Evolutionary conservation across 2,113 vertebrate genomes (phyloP).

Genomic region (Cercopithecus mona): DNA sequence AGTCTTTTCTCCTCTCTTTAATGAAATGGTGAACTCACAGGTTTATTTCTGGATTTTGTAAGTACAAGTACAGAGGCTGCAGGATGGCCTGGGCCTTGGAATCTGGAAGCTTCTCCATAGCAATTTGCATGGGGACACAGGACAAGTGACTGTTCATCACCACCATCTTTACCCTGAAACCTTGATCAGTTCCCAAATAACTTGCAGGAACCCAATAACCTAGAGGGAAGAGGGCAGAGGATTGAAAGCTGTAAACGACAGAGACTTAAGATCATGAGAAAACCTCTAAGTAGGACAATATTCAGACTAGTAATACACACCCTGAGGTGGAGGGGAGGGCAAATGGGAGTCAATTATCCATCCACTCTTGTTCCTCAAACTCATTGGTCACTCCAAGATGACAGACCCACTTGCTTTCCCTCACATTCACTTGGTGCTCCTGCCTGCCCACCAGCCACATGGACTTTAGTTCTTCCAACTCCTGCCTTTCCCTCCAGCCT

Average conservation of each 20-base stretch:
- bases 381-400: not conserved
- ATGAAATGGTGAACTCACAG: slow-evolving; percentile 52
- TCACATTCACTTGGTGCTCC: not conserved
- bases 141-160: slow-evolving; percentile 23
- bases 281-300: not conserved
- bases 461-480: not conserved
- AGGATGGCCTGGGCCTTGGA: not conserved
- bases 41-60: slow-evolving; percentile 66
- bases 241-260: not conserved
- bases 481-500: not conserved
- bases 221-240: slow-evolving; percentile 7
- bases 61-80: slow-evolving; percentile 75
- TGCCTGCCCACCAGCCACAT: not conserved
- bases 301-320: not conserved
- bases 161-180: slow-evolving; percentile 17
- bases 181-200: not conserved
- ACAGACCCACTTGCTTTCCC: not conserved
- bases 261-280: not conserved
- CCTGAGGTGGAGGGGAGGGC: not conserved
- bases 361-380: not conserved
- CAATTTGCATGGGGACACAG: not conserved
- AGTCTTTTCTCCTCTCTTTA: not conserved
- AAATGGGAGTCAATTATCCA: not conserved
- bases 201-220: not conserved
- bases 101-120: slow-evolving; percentile 41